Evolutionary conservation across 1,140 invertebrate genomes (phyloP).

Genomic region (Drosophila pandora): DNA sequence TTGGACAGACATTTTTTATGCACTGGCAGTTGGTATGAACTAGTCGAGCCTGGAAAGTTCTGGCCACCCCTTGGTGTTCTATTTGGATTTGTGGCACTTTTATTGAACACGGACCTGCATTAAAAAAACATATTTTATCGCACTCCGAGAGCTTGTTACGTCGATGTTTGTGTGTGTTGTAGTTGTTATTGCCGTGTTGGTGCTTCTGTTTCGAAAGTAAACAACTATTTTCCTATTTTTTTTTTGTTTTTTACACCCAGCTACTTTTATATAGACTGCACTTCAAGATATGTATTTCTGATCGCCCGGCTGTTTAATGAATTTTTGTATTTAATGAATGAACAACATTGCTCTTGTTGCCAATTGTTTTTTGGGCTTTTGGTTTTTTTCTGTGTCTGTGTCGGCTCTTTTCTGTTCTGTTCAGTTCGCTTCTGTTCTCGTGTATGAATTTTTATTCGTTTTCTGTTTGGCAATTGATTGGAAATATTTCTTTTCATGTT

Average conservation of each 20-base stretch:
- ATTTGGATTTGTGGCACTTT: constrained; percentile 66
- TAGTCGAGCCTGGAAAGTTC: constrained; percentile 1
- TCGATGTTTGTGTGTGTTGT: constrained; percentile 14
- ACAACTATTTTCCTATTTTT: constrained; percentile 26
- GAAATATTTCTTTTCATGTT: constrained; percentile 82
- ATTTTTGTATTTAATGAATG: constrained; percentile 80
- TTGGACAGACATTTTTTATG: too few relatives aligned
- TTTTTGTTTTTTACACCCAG: constrained; percentile 18
- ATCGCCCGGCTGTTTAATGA: constrained; percentile 67
- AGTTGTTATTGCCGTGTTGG: constrained; percentile 12
- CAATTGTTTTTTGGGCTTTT: constrained; percentile 9
- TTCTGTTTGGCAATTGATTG: constrained; percentile 77
- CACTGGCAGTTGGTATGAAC: background rate
- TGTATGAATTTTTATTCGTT: constrained; percentile 78
- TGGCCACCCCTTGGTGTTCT: constrained; percentile 12
- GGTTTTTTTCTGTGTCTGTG: constrained; percentile 8
- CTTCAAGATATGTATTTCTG: constrained; percentile 50
- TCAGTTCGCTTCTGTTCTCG: constrained; percentile 22
- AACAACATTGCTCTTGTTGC: constrained; percentile 72
- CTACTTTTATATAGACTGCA: constrained; percentile 9
- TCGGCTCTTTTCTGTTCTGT: constrained; percentile 5
- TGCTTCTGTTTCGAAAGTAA: constrained; percentile 43
- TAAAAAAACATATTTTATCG: constrained; percentile 77
- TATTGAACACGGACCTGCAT: constrained; percentile 67
- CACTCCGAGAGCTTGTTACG: constrained; percentile 39